Base-by-base conservation (phyloP, 2,113 vertebrate genomes). In the Telmatochromis brichardi region DNA sequence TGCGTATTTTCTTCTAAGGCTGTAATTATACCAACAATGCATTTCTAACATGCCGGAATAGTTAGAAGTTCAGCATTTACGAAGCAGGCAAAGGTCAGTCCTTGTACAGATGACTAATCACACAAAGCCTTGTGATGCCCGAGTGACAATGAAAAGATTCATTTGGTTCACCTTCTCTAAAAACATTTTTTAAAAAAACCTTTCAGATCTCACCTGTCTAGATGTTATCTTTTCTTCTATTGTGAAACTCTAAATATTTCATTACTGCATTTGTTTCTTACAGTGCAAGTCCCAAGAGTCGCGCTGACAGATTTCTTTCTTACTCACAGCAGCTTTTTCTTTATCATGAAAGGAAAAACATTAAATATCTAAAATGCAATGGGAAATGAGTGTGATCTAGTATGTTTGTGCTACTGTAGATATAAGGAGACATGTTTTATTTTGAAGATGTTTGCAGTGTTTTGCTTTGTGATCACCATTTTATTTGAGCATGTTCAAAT, bases 121-220 rank as follows among this genome's bases (percentile, higher is more conserved):
- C 57, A 58, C 14, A 58, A 58, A 63, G 58, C 58, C 57, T 31
- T 19, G 9, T 6, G 28, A 1, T 17, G 3, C 9, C 58, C 15
- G 1, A 63, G 28, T 60, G 14, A 31, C 0, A 17, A 60, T 0
- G 0, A 31, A 33, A 9, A 19, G 15, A 2, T 12, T 4, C 1
- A 13, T 23, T 26, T 55, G 21, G 11, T 55, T 26, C 54, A 55
- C 0, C 21, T 31, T 31, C 2, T 19, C 57, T 6, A 63, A 63
- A 19, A 19, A 17, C 4, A 26, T 26, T n/a, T n/a, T n/a, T n/a
- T n/a, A n/a, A n/a, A n/a, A n/a, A n/a, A n/a, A n/a, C n/a, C n/a
- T n/a, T n/a, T n/a, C 31, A 63, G 28, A 1, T 35, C 15, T 63
- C 9, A 63, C 28, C 15, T 63, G 58, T 63, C 58, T 7, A 63